Base-by-base conservation (phyloP, 2,113 vertebrate species). In the Apistogramma diplotaenia region DNA sequence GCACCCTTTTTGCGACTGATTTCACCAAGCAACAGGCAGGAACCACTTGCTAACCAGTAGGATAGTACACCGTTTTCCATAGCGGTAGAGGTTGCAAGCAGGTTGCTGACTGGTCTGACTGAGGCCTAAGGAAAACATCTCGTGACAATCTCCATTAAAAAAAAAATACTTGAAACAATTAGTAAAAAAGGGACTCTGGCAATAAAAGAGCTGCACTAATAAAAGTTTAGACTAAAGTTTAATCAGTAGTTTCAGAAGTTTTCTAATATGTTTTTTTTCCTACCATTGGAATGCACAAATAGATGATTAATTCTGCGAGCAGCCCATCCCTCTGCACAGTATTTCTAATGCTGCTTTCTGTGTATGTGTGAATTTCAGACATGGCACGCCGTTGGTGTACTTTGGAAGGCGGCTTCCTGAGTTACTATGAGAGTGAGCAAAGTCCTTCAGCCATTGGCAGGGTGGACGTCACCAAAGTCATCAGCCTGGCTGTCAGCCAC, bases 401-500 rank as follows among this genome's bases (percentile, higher is more conserved):
- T 11, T 87, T 99, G 81, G 98, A 99, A 94, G 96, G 96, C 5
- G 96, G 97, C 57, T 98, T 96, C 89, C 92, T 99, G 84, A 98
- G 95, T 91, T 99, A 97, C 91, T 99, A 99, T 56, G 98, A 99
- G 91, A 97, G 92, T 74, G 96, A 97, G 87, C 95, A 95, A 65
- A 95, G 94, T 62, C 89, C 95, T 2, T 85, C 93, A 6, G 95
- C 97, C 25, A 94, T 95, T 27, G 96, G 97, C 78, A 96, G 97
- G 80, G 93, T 99, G 92, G 96, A 97, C 70, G 83, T 97, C 86
- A 93, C 2, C 11, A 94, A 97, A 82, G 95, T 97, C 27, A 95
- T 96, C 80, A 97, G 96, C 89, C 90, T 99, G 89, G 95, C 91
- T 25, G 77, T 96, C 31, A 94, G 94, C 90, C 96, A 95, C 82